Evolutionary conservation across 2,888 invertebrate species (phyloP), one percentile per base, ranked within the genome.

Genomic region (Hirtodrosophila alboralis): DNA sequence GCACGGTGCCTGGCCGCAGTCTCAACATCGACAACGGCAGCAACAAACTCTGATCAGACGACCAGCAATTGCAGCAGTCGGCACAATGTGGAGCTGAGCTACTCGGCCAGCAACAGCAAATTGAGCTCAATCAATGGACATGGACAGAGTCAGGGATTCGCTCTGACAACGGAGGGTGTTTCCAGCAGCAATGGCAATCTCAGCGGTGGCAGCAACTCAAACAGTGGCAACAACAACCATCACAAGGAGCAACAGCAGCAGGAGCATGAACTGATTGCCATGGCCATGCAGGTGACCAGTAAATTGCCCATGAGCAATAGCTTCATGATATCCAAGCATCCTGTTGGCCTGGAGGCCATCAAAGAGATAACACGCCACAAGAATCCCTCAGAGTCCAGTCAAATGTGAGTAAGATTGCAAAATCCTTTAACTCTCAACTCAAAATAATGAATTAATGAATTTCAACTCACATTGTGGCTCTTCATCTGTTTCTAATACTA

Each of bases 341-440:
- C 95, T 62, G 95, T 95, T 70, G 95, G 95, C 21, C 91, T 95
- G 86, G 95, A 95, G 41, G 95, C 95, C 75, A 94, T 95, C 79
- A 94, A 95, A 84, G 95, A 95, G 87, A 92, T 95, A 68, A 95
- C 94, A 47, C 91, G 93, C 37, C 93, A 93, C 77, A 92, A 92
- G 78, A 93, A 93, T 75, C 91, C 91, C 59, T 89, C 90, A 57
- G 90, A 90, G 63, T 90, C 90, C 41, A 90, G 89, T 75, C 90
- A 90, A 88, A 90, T 90, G 90, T 91, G 81, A 87, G 90, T 88
- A 67, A 23, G 28, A 28, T 41, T 23, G 6, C 2, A 5, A 6
- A 23, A 6, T 23, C 23, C 23, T 23, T 0, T 7, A 6, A 23
- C 23, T 6, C 8, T 6, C 49, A 21, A 8, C 14, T 30, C 2